Percentiles rank a stretch among this genome's conserved stretches.
phyloP scores from a whole-genome alignment of 1,140 invertebrate genomes.

The Dreissena rostriformis region DNA sequence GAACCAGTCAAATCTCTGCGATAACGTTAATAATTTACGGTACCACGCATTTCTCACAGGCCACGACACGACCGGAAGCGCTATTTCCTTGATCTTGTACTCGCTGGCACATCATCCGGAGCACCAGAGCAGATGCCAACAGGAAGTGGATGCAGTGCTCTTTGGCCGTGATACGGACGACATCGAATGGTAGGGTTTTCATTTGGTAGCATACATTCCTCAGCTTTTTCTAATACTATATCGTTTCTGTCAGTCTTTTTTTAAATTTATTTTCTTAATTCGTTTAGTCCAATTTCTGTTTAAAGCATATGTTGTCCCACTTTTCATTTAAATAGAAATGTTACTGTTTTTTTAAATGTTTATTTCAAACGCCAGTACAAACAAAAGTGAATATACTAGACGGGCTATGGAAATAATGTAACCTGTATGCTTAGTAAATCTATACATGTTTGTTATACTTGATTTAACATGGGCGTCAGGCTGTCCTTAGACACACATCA shows the following conservation, averaged over 20 bases:
- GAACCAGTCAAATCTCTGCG: too few relatives aligned
- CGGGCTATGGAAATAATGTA: too few relatives aligned
- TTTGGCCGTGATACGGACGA: slow-evolving; percentile 80
- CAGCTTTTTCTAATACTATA: neutral
- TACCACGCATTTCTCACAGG: slow-evolving; percentile 61
- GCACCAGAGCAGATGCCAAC: slow-evolving; percentile 90
- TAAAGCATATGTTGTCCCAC: neutral
- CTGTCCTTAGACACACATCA: too few relatives aligned
- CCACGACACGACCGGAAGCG: slow-evolving; percentile 79
- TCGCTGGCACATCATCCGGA: slow-evolving; percentile 89
- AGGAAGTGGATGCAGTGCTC: slow-evolving; percentile 90
- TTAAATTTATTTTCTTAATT: neutral
- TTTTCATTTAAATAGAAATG: too few relatives aligned
- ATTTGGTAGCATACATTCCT: neutral
- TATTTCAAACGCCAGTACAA: too few relatives aligned
- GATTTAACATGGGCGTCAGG: too few relatives aligned
- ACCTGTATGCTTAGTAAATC: too few relatives aligned
- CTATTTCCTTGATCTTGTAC: slow-evolving; percentile 88
- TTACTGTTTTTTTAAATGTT: too few relatives aligned
- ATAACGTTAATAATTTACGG: too few relatives aligned
- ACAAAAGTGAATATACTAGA: too few relatives aligned
- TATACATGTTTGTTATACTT: too few relatives aligned
- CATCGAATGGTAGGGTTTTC: slow-evolving; percentile 61
- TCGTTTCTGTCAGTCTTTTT: neutral
- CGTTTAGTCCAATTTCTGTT: neutral